Evolutionary conservation across 2,113 vertebrate genomes (phyloP), one percentile per base, ranked within the genome.

Genomic region (Sinocyclocheilus grahami): DNA sequence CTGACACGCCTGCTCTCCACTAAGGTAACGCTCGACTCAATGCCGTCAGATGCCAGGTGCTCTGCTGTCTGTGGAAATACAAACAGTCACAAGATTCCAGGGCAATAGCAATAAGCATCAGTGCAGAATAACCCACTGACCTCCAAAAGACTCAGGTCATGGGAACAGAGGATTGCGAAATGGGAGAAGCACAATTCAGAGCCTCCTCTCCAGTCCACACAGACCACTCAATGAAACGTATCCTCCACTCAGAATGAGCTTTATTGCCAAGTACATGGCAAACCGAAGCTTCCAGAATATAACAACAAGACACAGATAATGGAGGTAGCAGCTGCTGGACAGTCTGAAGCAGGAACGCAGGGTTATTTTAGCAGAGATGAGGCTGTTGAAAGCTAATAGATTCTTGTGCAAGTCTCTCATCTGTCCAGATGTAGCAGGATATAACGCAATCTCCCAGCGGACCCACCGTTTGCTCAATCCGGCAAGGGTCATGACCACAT

Each of bases 1-100:
- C 93, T 99, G 94, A 99, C 98, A 5, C 95, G 98, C 46, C 95
- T 99, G 63, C 97, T 99, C 37, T 99, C 98, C 51, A 99, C 98
- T 77, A 99, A 99, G 97, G 98, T 99, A 85, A 86, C 65, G 53
- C 14, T 63, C 10, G 10, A 30, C 62, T 39, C 65, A 8, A 42
- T 3, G 3, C 58, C 9, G 33, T 65, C 62, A 1, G n/a, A 37
- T 60, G 55, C 1, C 6, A 5, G 39, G 1, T 58, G 55, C 55
- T 20, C 55, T 58, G 6, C 20, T 58, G 30, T 63, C 62, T 4
- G 62, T 55, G 18, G 5, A 53, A 3, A 53, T 53, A 39, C 33
- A 71, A 16, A 71, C 33, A 39, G 1, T 65, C 62, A 67, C 63
- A 16, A 27, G 10, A 30, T 30, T 58, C 20, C 6, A 58, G 18